Percentiles rank a stretch among this genome's conserved stretches.
Conservation (phyloP, 2,113 vertebrate genomes). For the Syngnathus typhle region DNA sequence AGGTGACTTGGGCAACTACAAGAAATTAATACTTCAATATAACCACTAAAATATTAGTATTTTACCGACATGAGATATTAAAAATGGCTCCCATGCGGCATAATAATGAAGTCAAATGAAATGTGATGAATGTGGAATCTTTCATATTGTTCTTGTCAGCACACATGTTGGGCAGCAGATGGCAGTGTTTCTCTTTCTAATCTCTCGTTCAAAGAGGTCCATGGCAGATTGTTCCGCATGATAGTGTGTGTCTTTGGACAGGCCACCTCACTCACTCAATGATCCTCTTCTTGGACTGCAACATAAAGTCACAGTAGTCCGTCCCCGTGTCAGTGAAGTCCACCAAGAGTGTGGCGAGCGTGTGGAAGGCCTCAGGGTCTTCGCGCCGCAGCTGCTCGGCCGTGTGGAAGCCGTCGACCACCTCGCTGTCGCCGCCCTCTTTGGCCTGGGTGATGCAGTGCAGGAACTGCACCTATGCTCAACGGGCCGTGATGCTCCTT, state of each 20-base stretch:
- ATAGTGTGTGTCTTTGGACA: not conserved
- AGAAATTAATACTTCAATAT: not conserved
- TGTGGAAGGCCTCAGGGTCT: conserved; percentile 78
- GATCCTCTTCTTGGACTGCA: conserved; percentile 87
- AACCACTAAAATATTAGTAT: no score
- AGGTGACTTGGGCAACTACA: not conserved
- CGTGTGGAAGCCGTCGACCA: conserved; percentile 87
- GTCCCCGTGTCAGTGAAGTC: conserved; percentile 84
- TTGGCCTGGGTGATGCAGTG: conserved; percentile 85
- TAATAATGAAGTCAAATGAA: no score
- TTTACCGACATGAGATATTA: no score
- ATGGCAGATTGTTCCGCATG: not conserved
- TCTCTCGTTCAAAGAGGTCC: not conserved
- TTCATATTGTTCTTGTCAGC: no score
- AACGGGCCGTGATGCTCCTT: not conserved
- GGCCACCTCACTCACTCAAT: conserved; percentile 78
- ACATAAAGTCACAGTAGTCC: conserved; percentile 88
- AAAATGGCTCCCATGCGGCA: no score
- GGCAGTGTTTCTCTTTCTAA: conserved; percentile 46
- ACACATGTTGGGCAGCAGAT: conserved; percentile 45
- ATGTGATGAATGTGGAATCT: not conserved
- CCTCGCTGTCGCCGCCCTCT: conserved; percentile 80
- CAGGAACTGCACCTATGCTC: conserved; percentile 83
- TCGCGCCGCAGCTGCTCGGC: conserved; percentile 73
- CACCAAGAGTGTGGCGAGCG: conserved; percentile 76